phyloP scores from a whole-genome alignment of 2,888 invertebrate genomes.

The Tiphia femorata region DNA sequence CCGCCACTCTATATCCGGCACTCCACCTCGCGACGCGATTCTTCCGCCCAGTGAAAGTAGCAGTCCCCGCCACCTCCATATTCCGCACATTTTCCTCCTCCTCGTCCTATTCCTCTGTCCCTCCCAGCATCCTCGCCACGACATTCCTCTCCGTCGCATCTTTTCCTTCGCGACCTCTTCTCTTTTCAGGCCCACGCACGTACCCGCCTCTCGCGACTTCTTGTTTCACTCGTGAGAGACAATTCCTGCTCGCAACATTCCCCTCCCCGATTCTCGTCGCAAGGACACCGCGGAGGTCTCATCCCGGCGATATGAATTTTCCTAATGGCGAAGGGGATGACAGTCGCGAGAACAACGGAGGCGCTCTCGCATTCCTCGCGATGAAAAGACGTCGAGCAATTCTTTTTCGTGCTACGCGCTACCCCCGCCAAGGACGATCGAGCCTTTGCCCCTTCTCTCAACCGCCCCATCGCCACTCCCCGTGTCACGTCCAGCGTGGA shows the following conservation, averaged over 20 bases:
- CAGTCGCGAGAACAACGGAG: neutral
- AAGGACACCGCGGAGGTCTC: neutral
- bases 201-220: too few relatives aligned
- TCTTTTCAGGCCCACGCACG: neutral
- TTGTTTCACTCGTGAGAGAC: slow-evolving; percentile 27
- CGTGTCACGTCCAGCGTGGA: too few relatives aligned
- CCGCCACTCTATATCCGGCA: slow-evolving; percentile 47
- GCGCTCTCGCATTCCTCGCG: too few relatives aligned
- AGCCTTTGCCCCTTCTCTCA: too few relatives aligned
- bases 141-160: slow-evolving; percentile 7
- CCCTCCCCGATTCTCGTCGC: slow-evolving; percentile 10
- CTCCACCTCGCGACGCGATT: slow-evolving; percentile 39
- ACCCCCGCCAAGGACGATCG: too few relatives aligned
- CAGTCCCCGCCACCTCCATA: slow-evolving; percentile 24
- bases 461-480: too few relatives aligned
- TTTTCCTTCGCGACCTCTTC: neutral
- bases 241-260: slow-evolving; percentile 38
- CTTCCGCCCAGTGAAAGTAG: slow-evolving; percentile 43
- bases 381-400: too few relatives aligned
- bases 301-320: too few relatives aligned
- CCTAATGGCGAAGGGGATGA: too few relatives aligned
- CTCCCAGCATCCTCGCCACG: slow-evolving; percentile 5
- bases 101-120: neutral
- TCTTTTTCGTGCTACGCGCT: too few relatives aligned
- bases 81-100: slow-evolving; percentile 12